Evolutionary conservation across 2,113 vertebrate genomes (phyloP), one percentile per base, ranked within the genome.

Genomic region (Uropsilus gracilis): DNA sequence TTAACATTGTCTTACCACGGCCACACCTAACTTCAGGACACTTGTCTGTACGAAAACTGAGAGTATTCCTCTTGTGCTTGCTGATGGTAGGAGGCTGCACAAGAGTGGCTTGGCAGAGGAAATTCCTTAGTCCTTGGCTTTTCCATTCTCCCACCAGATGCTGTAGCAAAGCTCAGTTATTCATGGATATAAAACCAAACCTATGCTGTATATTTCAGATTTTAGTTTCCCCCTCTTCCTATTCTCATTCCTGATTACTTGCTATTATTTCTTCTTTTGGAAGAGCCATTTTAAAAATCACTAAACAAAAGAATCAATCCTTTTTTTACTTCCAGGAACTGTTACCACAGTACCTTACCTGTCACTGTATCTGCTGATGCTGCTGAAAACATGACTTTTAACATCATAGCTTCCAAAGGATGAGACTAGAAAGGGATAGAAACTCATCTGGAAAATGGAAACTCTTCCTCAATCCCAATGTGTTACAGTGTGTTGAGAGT

Each of bases 211-310:
- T 26, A 46, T 75, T 59, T 71, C 34, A 46, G 3, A 32, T 66
- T 92, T 92, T 80, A 44, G 66, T 83, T 50, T n/a, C 30, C 24
- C 17, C 18, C 22, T 39, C 20, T 42, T 46, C 68, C 26, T 80
- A 3, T 92, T 84, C n/a, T 93, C 48, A 39, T 71, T 42, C 20
- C 5, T 44, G 18, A 55, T 24, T 66, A 78, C 17, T 84, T 44
- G 39, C 32, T 93, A 94, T 94, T 66, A 80, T 91, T 85, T 87
- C 72, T 92, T 88, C 42, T 57, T 81, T 30, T 94, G 71, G 63
- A 89, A 89, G 50, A 92, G 30, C 28, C 57, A n/a, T 59, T 94
- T 82, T 66, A 42, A 87, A 80, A 86, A 64, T 81, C 26, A 66
- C 68, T 42, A 55, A 83, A 61, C 6, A 32, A 59, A 89, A 57